A percentile compares a stretch with the other conserved stretches of the same genome.
phyloP scores from a whole-genome alignment of 2,888 invertebrate genomes.

The Ernsta delagoae region DNA sequence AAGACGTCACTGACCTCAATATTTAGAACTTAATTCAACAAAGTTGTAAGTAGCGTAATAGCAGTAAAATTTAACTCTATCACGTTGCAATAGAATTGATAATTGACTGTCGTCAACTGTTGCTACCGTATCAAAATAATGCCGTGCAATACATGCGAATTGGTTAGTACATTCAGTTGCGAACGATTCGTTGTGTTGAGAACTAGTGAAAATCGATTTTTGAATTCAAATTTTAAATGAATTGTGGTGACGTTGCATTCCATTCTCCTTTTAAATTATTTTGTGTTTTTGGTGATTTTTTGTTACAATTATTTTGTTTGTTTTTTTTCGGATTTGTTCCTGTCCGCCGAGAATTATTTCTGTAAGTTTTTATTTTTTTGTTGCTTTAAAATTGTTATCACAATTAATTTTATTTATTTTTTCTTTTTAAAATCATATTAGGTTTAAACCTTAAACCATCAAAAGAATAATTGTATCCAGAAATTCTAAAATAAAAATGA shows the following conservation, averaged over 20 bases:
- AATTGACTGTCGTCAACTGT: constrained; percentile 45
- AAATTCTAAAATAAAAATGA: too few relatives aligned
- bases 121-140: constrained; percentile 43
- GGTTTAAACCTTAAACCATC: too few relatives aligned
- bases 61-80: constrained; percentile 42
- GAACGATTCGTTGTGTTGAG: constrained; percentile 45
- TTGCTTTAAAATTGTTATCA: too few relatives aligned
- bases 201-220: constrained; percentile 43
- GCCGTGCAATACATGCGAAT: constrained; percentile 56
- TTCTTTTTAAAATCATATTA: too few relatives aligned
- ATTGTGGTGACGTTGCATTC: constrained; percentile 30
- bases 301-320: background rate
- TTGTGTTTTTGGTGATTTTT: constrained; percentile 9
- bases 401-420: too few relatives aligned
- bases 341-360: background rate
- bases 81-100: constrained; percentile 20
- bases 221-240: constrained; percentile 20
- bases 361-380: constrained; percentile 3
- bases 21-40: constrained; percentile 48
- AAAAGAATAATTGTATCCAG: too few relatives aligned
- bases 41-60: constrained; percentile 41
- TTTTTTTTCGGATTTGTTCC: constrained; percentile 14
- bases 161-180: constrained; percentile 54
- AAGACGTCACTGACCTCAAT: constrained; percentile 83
- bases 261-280: background rate